Evolutionary conservation across 1,140 invertebrate genomes (phyloP).

Genomic region (Hetaerina americana): DNA sequence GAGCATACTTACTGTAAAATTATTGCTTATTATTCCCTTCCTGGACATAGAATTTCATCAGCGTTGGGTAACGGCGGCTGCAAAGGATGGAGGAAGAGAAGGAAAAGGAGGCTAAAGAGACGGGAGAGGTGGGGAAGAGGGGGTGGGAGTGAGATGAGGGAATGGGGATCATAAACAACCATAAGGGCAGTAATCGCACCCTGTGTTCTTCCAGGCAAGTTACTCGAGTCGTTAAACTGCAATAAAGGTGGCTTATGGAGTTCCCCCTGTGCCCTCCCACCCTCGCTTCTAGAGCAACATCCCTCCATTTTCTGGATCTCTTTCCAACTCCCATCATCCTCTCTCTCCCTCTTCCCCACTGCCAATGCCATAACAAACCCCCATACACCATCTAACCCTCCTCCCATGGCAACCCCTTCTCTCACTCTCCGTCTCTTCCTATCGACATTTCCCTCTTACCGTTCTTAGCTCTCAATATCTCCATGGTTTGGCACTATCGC

Average conservation of each 20-base stretch:
- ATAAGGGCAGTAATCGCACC: not conserved
- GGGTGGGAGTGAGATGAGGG: not conserved
- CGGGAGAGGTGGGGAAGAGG: not conserved
- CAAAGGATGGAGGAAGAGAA: not conserved
- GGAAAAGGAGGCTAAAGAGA: not conserved
- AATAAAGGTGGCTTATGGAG: not conserved
- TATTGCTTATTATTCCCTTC: too few relatives aligned
- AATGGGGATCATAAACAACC: not conserved
- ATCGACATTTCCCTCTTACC: too few relatives aligned
- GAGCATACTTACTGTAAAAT: too few relatives aligned
- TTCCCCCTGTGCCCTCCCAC: not conserved
- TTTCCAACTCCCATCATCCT: not conserved
- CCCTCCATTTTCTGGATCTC: too few relatives aligned
- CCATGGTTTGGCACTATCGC: too few relatives aligned
- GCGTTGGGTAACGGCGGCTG: not conserved
- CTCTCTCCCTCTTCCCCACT: not conserved
- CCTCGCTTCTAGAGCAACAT: too few relatives aligned
- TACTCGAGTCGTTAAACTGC: not conserved
- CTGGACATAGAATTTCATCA: too few relatives aligned
- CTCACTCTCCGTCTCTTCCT: not conserved
- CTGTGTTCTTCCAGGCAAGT: not conserved
- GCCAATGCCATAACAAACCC: not conserved
- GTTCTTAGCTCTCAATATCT: too few relatives aligned
- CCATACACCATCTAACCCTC: not conserved
- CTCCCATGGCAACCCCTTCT: not conserved